Conservation (phyloP, 2,113 vertebrate genomes). For the Malurus elegans region DNA sequence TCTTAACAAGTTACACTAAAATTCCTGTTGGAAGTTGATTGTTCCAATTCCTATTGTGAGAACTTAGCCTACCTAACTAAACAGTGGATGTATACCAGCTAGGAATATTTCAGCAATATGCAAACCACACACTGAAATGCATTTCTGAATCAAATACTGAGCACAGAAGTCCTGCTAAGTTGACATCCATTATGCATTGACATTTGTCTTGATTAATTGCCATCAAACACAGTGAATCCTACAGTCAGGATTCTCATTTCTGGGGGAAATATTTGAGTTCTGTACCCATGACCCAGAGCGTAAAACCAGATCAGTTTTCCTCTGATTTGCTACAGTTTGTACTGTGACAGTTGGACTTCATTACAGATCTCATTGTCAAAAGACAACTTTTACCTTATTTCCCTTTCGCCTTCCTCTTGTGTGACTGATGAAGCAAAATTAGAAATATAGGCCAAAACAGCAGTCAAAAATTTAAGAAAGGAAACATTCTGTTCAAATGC, state of each 20-base stretch:
- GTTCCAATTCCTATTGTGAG: not conserved
- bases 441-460: not conserved
- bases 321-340: not conserved
- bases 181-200: rapidly evolving
- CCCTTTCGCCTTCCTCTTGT: not conserved
- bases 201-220: not conserved
- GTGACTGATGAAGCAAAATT: not conserved
- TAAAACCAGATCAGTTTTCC: not conserved
- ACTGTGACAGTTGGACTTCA: not conserved
- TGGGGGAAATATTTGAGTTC: not conserved
- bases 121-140: not conserved
- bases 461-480: not conserved
- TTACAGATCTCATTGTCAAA: not conserved
- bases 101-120: not conserved
- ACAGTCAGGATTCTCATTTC: not conserved
- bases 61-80: not conserved
- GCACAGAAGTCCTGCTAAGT: not conserved
- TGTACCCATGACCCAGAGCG: not conserved
- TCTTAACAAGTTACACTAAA: not conserved
- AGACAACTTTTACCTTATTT: not conserved
- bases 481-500: not conserved
- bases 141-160: not conserved
- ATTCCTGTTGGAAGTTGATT: not conserved
- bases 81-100: rapidly evolving
- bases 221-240: not conserved